A percentile compares a stretch with the other conserved stretches of the same genome.
Conservation (phyloP, 2,113 vertebrate genomes). For the Ctenomys sociabilis region DNA sequence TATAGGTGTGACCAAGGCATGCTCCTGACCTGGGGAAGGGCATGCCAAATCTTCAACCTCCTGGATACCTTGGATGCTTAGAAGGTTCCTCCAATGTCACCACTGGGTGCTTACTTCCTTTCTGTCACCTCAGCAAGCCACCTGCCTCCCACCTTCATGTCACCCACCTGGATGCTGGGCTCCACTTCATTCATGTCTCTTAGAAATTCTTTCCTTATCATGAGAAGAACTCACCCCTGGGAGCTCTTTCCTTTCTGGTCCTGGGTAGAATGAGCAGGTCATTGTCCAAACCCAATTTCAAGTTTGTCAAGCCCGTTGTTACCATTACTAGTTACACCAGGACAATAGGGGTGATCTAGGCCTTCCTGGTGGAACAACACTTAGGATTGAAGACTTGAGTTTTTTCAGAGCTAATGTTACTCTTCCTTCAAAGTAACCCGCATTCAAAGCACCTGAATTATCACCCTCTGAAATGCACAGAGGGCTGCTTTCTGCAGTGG, state of each 20-base stretch:
- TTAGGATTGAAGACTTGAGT: background rate
- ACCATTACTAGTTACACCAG: background rate
- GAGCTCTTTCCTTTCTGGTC: slow-evolving; percentile 30
- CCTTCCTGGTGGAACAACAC: background rate
- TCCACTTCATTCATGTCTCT: background rate
- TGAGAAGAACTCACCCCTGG: background rate
- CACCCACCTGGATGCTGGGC: background rate
- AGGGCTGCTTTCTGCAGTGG: background rate
- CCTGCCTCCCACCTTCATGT: background rate
- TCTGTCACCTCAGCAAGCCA: background rate
- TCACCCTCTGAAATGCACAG: background rate
- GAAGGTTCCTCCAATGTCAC: background rate
- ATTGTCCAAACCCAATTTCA: background rate
- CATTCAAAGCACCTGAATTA: background rate
- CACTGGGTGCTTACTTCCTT: background rate
- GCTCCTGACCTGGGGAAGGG: background rate
- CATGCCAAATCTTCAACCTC: background rate
- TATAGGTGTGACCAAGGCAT: background rate
- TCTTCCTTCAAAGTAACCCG: background rate
- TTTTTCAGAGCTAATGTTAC: background rate
- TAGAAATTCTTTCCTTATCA: background rate
- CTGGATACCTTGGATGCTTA: background rate
- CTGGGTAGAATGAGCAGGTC: background rate
- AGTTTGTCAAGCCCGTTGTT: background rate
- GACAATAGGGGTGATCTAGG: background rate